phyloP scores from a whole-genome alignment of 2,888 invertebrate genomes.

The Drosophila recens region DNA sequence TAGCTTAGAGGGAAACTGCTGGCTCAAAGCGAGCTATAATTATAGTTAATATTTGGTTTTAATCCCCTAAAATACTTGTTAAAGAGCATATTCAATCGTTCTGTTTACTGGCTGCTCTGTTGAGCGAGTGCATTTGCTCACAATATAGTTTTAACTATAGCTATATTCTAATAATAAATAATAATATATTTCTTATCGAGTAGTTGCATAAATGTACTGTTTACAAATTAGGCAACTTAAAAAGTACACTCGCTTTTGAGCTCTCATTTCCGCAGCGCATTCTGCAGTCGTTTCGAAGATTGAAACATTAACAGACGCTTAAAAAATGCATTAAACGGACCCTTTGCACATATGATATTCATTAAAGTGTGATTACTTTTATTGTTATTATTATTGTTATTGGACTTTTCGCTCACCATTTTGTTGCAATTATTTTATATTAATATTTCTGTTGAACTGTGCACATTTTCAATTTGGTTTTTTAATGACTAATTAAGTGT shows the following conservation, averaged over 20 bases:
- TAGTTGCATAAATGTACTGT: no score
- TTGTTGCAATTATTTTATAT: constrained; percentile 67
- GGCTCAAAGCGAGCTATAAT: not conserved
- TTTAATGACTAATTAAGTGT: constrained; percentile 82
- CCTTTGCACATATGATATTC: constrained; percentile 65
- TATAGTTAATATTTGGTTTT: not conserved
- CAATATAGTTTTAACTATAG: not conserved
- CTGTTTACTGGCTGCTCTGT: not conserved
- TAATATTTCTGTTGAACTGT: constrained; percentile 59
- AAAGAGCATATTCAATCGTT: not conserved
- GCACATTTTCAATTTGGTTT: constrained; percentile 73
- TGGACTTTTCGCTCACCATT: constrained; percentile 36
- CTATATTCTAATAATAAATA: not conserved
- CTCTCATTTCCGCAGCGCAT: not conserved
- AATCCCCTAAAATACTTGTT: not conserved
- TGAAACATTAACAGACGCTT: not conserved
- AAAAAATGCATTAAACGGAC: constrained; percentile 13
- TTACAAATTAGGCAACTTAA: no score
- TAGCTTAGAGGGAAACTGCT: constrained; percentile 12
- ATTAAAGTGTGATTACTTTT: constrained; percentile 68
- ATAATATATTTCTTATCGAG: not conserved
- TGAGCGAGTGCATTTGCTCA: not conserved
- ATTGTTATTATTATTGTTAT: constrained; percentile 61
- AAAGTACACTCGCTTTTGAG: not conserved
- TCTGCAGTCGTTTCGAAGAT: not conserved